Evolutionary conservation across 2,888 invertebrate species (phyloP).

Genomic region (Cordilura impudica): DNA sequence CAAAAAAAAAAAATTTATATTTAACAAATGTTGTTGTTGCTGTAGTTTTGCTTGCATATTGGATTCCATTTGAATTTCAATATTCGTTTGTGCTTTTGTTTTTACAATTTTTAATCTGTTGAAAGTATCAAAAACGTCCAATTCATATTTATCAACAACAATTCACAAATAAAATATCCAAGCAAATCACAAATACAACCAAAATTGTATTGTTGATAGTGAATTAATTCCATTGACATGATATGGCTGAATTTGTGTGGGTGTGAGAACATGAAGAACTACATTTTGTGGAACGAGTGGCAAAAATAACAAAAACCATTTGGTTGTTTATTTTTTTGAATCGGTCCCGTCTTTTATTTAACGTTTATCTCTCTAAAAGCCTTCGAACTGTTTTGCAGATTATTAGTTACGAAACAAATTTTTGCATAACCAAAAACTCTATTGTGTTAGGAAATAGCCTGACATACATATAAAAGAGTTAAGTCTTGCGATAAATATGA

Average conservation of each 20-base stretch:
- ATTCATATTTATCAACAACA: constrained; percentile 32
- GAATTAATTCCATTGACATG: constrained; percentile 54
- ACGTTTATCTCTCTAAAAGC: constrained; percentile 26
- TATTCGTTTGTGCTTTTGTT: constrained; percentile 1
- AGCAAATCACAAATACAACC: constrained; percentile 25
- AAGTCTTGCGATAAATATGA: too few relatives aligned
- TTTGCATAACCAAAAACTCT: constrained; percentile 19
- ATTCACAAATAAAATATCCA: background rate
- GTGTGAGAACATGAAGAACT: background rate
- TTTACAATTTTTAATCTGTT: constrained; percentile 22
- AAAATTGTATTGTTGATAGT: constrained; percentile 11
- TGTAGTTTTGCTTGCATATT: too few relatives aligned
- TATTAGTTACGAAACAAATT: constrained; percentile 37
- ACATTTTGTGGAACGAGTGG: background rate
- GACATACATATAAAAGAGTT: constrained; percentile 27
- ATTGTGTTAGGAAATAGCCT: background rate
- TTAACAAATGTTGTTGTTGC: too few relatives aligned
- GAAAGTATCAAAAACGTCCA: constrained; percentile 37
- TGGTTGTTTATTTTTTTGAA: constrained; percentile 9
- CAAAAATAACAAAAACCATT: background rate
- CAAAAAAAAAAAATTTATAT: too few relatives aligned
- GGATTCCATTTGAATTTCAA: background rate
- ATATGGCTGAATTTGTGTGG: background rate
- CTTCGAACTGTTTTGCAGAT: constrained; percentile 41
- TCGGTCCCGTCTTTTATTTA: constrained; percentile 10